These are phyloP conservation scores for Cyprinodon tularosa DNA, from an alignment of 2,113 vertebrate genomes.

Conservation along the genomic window DNA sequence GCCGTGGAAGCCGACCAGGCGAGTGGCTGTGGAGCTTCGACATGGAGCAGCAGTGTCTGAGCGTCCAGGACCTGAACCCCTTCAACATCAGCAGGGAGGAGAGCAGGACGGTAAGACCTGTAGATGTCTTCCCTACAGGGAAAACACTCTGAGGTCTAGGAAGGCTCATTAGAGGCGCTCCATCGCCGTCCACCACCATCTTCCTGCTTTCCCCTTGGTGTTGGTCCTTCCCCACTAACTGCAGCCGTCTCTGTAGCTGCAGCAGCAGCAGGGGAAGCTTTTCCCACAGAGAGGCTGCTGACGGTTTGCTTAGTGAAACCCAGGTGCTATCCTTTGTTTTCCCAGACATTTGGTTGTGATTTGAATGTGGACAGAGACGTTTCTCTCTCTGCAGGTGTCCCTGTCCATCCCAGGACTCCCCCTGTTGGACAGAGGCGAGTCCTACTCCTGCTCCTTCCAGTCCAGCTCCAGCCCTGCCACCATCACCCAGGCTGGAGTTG, in stretches of 20 bases:
- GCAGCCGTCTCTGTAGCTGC: no score
- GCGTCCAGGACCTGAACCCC: slow-evolving; percentile 84
- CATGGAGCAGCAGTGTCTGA: slow-evolving; percentile 86
- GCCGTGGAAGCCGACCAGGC: slow-evolving; percentile 78
- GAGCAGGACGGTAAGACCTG: slow-evolving; percentile 81
- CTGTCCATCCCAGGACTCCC: slow-evolving; percentile 87
- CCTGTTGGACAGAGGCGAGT: slow-evolving; percentile 80
- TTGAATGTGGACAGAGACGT: neutral
- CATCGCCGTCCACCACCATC: no score
- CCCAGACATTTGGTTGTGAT: neutral
- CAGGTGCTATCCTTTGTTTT: neutral
- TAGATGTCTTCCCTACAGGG: no score
- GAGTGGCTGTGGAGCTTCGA: slow-evolving; percentile 98
- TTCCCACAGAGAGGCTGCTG: neutral
- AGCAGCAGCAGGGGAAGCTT: neutral
- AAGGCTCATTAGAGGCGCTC: no score
- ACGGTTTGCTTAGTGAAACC: neutral
- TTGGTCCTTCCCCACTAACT: no score
- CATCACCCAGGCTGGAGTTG: slow-evolving; percentile 83
- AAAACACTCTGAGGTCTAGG: no score
- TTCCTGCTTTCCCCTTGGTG: no score
- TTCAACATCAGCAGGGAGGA: slow-evolving; percentile 91
- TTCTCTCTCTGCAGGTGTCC: slow-evolving; percentile 80
- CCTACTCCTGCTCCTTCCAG: slow-evolving; percentile 89
- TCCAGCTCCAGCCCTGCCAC: slow-evolving; percentile 83